Conservation (phyloP, 2,113 vertebrate species). For the Ammodytes dubius region DNA sequence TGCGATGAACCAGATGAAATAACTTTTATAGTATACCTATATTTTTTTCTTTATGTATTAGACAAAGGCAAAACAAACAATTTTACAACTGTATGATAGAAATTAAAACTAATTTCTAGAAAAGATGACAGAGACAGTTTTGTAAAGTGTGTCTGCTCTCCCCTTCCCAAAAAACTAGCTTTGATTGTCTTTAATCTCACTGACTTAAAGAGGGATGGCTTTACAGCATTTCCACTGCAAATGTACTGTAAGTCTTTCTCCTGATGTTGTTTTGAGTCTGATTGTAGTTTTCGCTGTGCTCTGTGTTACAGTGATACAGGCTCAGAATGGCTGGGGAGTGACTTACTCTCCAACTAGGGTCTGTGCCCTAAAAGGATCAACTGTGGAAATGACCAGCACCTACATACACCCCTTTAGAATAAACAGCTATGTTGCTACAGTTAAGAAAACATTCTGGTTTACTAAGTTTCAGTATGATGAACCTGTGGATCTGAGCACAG, state of each 20-base stretch:
- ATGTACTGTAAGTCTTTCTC: not conserved
- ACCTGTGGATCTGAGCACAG: not conserved
- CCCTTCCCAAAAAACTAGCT: too few species aligned
- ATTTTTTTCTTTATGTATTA: too few species aligned
- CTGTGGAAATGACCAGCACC: not conserved
- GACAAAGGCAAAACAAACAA: too few species aligned
- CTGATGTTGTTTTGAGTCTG: not conserved
- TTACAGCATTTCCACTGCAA: not conserved
- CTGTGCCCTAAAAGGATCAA: slow-evolving; percentile 8
- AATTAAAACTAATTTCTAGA: too few species aligned
- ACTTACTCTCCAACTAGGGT: not conserved
- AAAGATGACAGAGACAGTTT: too few species aligned
- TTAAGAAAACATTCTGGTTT: not conserved
- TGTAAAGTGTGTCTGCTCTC: too few species aligned
- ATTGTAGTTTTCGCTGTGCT: not conserved
- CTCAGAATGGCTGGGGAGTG: not conserved
- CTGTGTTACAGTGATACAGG: slow-evolving; percentile 19
- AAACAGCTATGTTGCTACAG: accelerated
- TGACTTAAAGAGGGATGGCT: not conserved
- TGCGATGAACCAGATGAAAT: too few species aligned
- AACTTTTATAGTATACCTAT: too few species aligned
- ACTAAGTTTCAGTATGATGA: accelerated
- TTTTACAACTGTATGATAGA: too few species aligned
- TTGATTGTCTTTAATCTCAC: too few species aligned
- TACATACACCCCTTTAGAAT: not conserved